A percentile compares a stretch with the other conserved stretches of the same genome.
Evolutionary conservation across 2,113 vertebrate genomes (phyloP).

Genomic region (Callorhinus ursinus): DNA sequence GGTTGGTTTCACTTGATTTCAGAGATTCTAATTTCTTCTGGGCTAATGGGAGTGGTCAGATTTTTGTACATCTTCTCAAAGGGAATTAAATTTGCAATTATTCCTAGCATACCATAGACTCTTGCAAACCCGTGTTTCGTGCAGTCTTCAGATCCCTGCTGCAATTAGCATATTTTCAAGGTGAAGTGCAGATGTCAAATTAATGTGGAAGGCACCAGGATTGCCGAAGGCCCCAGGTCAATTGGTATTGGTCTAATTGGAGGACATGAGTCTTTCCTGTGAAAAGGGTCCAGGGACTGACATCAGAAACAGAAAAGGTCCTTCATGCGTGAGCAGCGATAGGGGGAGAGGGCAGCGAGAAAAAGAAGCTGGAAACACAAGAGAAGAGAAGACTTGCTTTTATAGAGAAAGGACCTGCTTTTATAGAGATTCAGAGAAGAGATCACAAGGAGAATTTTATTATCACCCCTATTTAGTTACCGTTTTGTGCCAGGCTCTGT

Average conservation of each 20-base stretch:
- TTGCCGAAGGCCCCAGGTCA: constrained; percentile 58
- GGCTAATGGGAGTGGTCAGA: constrained; percentile 75
- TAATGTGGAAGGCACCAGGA: constrained; percentile 62
- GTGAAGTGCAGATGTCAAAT: constrained; percentile 78
- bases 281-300: constrained; percentile 61
- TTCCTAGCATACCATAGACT: constrained; percentile 54
- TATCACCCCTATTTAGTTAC: background rate
- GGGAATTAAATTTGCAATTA: constrained; percentile 80
- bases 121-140: constrained; percentile 56
- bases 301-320: constrained; percentile 51
- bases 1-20: constrained; percentile 73
- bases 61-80: constrained; percentile 77
- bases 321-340: background rate
- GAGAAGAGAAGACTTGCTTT: background rate
- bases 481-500: background rate
- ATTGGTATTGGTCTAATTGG: constrained; percentile 73
- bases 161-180: constrained; percentile 82
- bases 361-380: constrained; percentile 1
- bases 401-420: background rate
- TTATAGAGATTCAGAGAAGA: background rate
- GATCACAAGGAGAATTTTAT: background rate
- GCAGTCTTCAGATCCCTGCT: constrained; percentile 70
- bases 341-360: background rate
- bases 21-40: constrained; percentile 78
- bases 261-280: constrained; percentile 63